Base-by-base conservation (phyloP, 2,888 invertebrate genomes). In the Panzeria rudis region DNA sequence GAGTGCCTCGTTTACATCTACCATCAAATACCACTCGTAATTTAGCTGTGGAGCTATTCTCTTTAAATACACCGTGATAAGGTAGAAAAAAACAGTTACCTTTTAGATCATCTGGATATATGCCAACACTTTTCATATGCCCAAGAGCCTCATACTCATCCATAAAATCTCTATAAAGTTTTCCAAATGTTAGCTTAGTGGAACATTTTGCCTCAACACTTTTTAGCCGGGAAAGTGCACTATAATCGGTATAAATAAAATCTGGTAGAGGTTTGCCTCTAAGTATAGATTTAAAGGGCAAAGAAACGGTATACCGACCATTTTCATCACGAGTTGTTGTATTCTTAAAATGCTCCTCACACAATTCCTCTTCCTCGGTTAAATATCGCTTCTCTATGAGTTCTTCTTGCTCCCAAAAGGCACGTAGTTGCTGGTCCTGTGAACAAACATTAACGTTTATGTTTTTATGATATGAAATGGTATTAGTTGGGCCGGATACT, bases 11-110 rank as follows among this genome's bases (percentile, higher is more conserved):
- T 32, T 80, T 83, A 17, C 61, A 72, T 15, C 83, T 79, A 2
- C 83, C 85, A 41, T 86, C 82, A n/a, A 83, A 86, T 5, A 85
- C 82, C 3, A 85, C 82, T 50, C 80, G 23, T 15, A 77, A 25
- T 20, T 76, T 82, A 13, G 71, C 77, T 9, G 77, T 83, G 13
- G 25, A 13, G 35, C 41, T 62, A 1, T 38, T 62, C 5, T 41
- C 23, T 15, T 25, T 77, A 61, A 5, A 66, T 23, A 47, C 56
- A 54, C 62, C 72, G 35, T 83, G 77, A 66, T 83, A 71, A 7
- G 77, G 77, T 23, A 83, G 32, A 32, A 68, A 72, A 72, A 71
- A 82, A 50, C 71, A 71, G 9, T 66, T 41, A 41, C 9, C n/a
- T 17, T 56, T 25, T 20, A 83, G 38, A 29, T 64, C 66, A 32